phyloP scores from a whole-genome alignment of 2,797 vertebrate genomes.

The Nyctalus aviator region DNA sequence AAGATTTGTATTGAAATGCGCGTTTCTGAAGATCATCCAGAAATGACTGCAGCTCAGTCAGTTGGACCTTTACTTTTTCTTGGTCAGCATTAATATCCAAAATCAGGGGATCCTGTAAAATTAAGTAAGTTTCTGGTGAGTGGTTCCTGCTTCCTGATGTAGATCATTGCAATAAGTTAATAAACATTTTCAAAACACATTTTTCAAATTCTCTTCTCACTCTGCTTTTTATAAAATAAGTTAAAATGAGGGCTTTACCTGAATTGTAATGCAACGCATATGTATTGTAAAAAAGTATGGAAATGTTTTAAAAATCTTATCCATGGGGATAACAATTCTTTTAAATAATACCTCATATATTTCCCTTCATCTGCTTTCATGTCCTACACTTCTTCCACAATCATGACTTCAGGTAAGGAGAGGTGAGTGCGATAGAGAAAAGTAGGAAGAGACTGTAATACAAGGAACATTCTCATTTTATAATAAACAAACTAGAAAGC shows the following conservation, averaged over 20 bases:
- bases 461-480: background rate
- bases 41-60: constrained; percentile 88
- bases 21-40: constrained; percentile 90
- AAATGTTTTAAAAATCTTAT: background rate
- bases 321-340: background rate
- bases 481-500: background rate
- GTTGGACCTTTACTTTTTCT: constrained; percentile 84
- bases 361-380: background rate
- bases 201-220: background rate
- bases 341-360: background rate
- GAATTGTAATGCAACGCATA: background rate
- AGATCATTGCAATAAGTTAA: background rate
- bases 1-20: constrained; percentile 90
- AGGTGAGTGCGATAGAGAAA: background rate
- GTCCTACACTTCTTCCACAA: background rate
- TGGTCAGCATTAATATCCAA: constrained; percentile 89
- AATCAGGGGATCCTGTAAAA: constrained; percentile 90
- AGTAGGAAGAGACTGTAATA: background rate
- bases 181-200: background rate
- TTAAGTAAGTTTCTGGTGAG: constrained; percentile 52
- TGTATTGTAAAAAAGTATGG: background rate
- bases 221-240: constrained; percentile 37
- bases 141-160: background rate
- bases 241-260: background rate
- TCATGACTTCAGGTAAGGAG: background rate